Base-by-base conservation (phyloP, 2,113 vertebrate species). In the Megaceryle maxima region DNA sequence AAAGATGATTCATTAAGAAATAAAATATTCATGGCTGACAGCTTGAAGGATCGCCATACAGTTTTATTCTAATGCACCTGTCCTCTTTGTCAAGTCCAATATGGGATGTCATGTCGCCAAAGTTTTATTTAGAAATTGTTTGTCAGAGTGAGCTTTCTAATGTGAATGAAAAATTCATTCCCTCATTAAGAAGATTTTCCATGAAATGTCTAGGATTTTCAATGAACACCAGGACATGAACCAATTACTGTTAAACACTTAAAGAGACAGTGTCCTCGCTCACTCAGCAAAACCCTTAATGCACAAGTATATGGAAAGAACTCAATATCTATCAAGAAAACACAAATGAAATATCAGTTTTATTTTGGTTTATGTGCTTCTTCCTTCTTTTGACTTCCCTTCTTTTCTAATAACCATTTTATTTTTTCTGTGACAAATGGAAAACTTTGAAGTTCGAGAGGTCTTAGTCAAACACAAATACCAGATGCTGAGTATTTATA, bases 11-110 rank as follows among this genome's bases (percentile, higher is more conserved):
- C 98, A 99, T 98, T 98, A 98, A 99, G 98, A 98, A 98, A 98
- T 98, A 98, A 99, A 99, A 98, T 98, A 99, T 99, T 99, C 98
- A 98, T 98, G 98, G 98, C 98, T 99, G 99, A 99, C 99, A 99
- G 99, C 98, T 98, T 99, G 99, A 99, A 98, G 98, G 99, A 99
- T 99, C 98, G 98, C 99, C 98, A 98, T 98, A 98, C 98, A 99
- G 98, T 99, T 99, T 98, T 99, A 99, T 99, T 99, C 99, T 99
- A 99, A 99, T 99, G 99, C 99, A 98, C 98, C 98, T 98, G 99
- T 99, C 99, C 99, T 99, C 98, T 99, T 99, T 99, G 99, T 99
- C 99, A 99, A 98, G 99, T 98, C 98, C 98, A 98, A 99, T 99
- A 98, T 98, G 98, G 98, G 98, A 98, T 99, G 99, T 99, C 99